Base-by-base conservation (phyloP, 92 coral and sea anemone genomes). In the Zoanthus sociatus region DNA sequence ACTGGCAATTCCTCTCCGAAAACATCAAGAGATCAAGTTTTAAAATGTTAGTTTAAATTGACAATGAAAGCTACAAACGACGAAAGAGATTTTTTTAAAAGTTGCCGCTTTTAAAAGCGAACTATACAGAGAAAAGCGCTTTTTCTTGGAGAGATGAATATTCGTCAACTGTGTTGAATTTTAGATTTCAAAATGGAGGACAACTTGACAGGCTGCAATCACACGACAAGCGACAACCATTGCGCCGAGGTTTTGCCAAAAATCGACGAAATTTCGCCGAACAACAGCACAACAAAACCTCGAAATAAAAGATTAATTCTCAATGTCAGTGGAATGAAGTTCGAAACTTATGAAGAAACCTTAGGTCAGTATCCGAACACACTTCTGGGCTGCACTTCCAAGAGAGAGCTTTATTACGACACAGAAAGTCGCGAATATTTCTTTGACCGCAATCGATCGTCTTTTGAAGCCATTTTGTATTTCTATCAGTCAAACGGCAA, bases 361-460 rank as follows among this genome's bases (percentile, higher is more conserved):
- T 82, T 97, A 2, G 84, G 82, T n/a, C 92, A 79, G 58, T 97
- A 95, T 73, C 99, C 99, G 33, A 90, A 89, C 11, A 97, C 99
- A 1, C 90, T 97, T 45, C 99, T 97, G 61, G 99, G 99, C 4
- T 90, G 84, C n/a, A 87, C 92, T 58, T 83, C 87, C 9, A 95
- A 92, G 77, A 90, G 99, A 46, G 95, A 94, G 31, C 91, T 88
- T 50, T 95, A 84, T 76, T 95, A 61, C 84, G 99, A 97, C 89
- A 79, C 71, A 0, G 94, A 90, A 31, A 89, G 88, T 55, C 92
- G 90, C 42, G 99, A 97, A 46, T 95, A 90, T 66, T 97, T 97
- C 88, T 97, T 97, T 92, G 99, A 97, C 92, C 94, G 99, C 83
- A 97, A 97, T 78, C 92, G 99, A 18, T 97, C 98, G 61, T 94